A percentile compares a stretch with the other conserved stretches of the same genome.
Evolutionary conservation across 2,797 vertebrate species (phyloP).

Genomic region (Pelodytes ibericus): DNA sequence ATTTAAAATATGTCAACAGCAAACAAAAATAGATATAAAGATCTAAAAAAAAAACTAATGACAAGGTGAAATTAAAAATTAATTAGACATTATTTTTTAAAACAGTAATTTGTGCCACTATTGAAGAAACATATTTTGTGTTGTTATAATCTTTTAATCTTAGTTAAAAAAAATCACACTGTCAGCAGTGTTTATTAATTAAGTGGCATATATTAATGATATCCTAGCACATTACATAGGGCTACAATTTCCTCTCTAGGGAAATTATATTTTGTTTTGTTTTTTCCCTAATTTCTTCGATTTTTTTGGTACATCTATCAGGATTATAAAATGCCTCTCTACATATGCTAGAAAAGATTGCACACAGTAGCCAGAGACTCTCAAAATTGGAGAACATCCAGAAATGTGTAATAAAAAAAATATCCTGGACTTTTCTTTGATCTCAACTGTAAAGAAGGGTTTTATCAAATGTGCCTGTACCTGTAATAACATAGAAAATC

Average conservation of each 20-base stretch:
- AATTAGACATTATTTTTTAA: not conserved
- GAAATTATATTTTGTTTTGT: constrained; percentile 16
- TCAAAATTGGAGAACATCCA: constrained; percentile 18
- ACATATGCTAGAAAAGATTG: constrained; percentile 15
- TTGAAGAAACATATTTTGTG: not conserved
- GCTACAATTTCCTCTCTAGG: not conserved
- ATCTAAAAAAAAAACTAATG: no score
- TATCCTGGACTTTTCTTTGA: constrained; percentile 50
- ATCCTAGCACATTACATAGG: not conserved
- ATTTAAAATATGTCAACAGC: no score
- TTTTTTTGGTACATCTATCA: constrained; percentile 11
- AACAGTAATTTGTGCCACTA: not conserved
- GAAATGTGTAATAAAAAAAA: constrained; percentile 35
- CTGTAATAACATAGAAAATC: constrained; percentile 55
- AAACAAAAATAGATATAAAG: no score
- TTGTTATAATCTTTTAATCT: not conserved
- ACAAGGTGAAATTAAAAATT: not conserved
- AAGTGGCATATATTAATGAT: constrained; percentile 2
- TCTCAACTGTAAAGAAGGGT: constrained; percentile 45
- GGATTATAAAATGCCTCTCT: not conserved
- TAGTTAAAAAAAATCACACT: not conserved
- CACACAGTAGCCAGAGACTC: not conserved
- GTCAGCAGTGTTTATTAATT: not conserved
- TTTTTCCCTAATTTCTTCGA: constrained; percentile 3
- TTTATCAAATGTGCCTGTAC: constrained; percentile 51